Base-by-base conservation (phyloP, 1,140 invertebrate genomes). In the Drosophila paulistorum region DNA sequence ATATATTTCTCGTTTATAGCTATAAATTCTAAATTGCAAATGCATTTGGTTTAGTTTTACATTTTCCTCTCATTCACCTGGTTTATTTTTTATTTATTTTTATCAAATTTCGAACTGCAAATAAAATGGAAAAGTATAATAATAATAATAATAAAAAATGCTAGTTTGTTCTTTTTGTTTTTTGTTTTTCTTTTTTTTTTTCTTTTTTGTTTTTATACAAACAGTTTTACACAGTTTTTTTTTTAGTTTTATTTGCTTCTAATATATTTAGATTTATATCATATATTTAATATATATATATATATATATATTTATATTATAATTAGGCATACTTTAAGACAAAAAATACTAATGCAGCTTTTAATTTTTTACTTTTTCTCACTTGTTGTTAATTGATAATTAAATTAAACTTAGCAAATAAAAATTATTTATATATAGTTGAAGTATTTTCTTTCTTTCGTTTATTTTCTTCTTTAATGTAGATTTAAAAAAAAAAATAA, bases 1-100 rank as follows among this genome's bases (percentile, higher is more conserved):
- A 55, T 73, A 59, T 74, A 23, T 51, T 37, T 68, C 57, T 65
- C 70, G 60, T 68, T 66, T 64, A 71, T 75, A 75, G 72, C 73
- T 75, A 75, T 75, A 75, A 75, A 75, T 75, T 75, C 73, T 75
- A 75, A 62, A 57, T 75, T 68, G 73, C 73, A 75, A 75, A 75
- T 75, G 73, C 73, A 75, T 75, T 75, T 72, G 65, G 73, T 75
- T 75, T 51, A 67, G 51, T 75, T 75, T 72, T 75, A 74, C 65
- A 71, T 68, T 54, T 62, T 51, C 45, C 17, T 51, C 23, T 9
- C 17, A 23, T 51, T 51, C 45, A 23, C 45, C 45, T 51, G 45
- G 2, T 51, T 51, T 23, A 7, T 20, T 51, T 51, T 51, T 51
- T 23, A 23, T 51, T 23, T 10, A 3, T 23, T 11, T 17, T 51